Conservation (phyloP, 35 echinoderm and acorn worm species). For the Ophiothrix spiculata region DNA sequence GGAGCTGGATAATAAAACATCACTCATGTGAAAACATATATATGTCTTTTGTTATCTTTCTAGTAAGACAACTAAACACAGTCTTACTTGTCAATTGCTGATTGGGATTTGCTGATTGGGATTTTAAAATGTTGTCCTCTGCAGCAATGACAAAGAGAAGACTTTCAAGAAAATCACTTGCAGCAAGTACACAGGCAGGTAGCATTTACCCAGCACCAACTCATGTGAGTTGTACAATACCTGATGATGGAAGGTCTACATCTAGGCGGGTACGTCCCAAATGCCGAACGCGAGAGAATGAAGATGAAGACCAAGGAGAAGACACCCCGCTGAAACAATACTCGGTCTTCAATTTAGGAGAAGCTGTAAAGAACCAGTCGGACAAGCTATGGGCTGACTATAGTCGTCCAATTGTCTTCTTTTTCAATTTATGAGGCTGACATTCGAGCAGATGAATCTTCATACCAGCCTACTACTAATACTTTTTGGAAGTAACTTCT, state of each 20-base stretch:
- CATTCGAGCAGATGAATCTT: neutral
- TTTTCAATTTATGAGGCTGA: neutral
- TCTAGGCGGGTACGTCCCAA: neutral
- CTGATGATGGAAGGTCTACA: neutral
- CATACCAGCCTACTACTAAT: neutral
- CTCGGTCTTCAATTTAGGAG: neutral
- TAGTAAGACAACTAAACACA: too few relatives aligned
- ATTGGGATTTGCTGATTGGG: neutral
- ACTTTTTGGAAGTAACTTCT: too few relatives aligned
- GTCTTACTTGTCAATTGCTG: too few relatives aligned
- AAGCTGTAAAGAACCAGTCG: neutral
- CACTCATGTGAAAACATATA: too few relatives aligned
- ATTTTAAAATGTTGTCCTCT: neutral
- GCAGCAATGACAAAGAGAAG: neutral
- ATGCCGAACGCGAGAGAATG: neutral
- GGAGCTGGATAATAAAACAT: too few relatives aligned
- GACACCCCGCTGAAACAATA: neutral
- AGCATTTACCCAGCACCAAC: neutral
- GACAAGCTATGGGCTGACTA: neutral
- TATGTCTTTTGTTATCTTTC: too few relatives aligned
- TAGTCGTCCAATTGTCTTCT: neutral
- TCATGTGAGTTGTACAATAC: neutral
- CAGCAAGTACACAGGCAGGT: neutral
- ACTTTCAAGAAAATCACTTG: neutral
- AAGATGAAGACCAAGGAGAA: neutral